A percentile compares a stretch with the other conserved stretches of the same genome.
phyloP scores from a whole-genome alignment of 2,113 vertebrate genomes.

The Martes martes region DNA sequence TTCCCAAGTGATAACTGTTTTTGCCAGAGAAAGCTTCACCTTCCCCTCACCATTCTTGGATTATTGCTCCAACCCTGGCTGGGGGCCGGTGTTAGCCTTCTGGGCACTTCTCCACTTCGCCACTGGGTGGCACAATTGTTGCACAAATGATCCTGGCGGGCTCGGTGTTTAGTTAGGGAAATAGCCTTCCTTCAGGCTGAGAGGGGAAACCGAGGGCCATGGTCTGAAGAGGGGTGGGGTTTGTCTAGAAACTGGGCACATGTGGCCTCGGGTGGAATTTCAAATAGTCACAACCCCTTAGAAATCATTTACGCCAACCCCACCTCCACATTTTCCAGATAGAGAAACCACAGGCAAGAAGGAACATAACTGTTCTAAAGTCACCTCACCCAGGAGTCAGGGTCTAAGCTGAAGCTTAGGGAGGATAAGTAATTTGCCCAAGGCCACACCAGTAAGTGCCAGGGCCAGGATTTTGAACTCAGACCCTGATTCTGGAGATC shows the following conservation, averaged over 20 bases:
- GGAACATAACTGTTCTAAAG: neutral
- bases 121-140: neutral
- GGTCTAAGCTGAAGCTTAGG: no score
- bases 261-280: neutral
- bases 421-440: neutral
- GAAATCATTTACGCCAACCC: neutral
- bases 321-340: neutral
- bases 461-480: neutral
- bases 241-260: neutral
- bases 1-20: neutral
- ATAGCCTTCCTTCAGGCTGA: neutral
- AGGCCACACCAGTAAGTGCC: neutral
- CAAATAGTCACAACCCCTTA: neutral
- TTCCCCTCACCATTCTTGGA: neutral
- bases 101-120: neutral
- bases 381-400: no score
- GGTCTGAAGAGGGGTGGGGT: neutral
- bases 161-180: accelerated
- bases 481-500: no score
- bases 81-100: neutral
- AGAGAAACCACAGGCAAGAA: neutral
- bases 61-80: neutral
- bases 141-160: neutral
- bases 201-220: neutral
- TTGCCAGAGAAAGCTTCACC: neutral